phyloP scores from a whole-genome alignment of 2,888 invertebrate genomes.

The Thalpophila matura region DNA sequence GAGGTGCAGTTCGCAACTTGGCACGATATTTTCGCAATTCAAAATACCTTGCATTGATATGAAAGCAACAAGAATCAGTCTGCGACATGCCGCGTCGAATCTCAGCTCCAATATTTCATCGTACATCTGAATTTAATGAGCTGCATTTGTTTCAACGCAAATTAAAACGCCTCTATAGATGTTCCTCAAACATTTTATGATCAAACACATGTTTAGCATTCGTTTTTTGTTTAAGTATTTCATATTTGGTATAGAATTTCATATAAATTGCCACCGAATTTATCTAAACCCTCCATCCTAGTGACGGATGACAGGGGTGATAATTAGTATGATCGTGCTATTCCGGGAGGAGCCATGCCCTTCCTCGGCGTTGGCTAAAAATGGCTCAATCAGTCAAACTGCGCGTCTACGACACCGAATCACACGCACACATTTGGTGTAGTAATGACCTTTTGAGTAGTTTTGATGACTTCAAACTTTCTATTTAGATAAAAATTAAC shows the following conservation, averaged over 20 bases:
- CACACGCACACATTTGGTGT: constrained; percentile 72
- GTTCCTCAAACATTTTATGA: constrained; percentile 37
- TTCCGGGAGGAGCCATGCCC: constrained; percentile 77
- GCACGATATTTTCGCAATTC: constrained; percentile 16
- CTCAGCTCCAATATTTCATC: constrained; percentile 47
- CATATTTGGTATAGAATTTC: constrained; percentile 68
- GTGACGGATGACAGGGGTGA: constrained; percentile 82
- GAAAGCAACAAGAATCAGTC: constrained; percentile 43
- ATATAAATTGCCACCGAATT: constrained; percentile 79
- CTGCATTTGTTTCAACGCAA: constrained; percentile 59
- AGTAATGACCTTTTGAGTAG: constrained; percentile 66
- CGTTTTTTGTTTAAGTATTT: constrained; percentile 20
- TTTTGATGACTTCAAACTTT: constrained; percentile 44
- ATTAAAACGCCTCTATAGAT: constrained; percentile 54
- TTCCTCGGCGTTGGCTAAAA: constrained; percentile 81
- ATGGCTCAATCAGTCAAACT: constrained; percentile 89
- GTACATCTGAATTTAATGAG: constrained; percentile 61
- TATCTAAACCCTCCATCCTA: constrained; percentile 72
- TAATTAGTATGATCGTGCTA: constrained; percentile 87
- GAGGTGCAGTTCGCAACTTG: constrained; percentile 12
- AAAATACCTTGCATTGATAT: constrained; percentile 38
- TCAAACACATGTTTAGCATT: constrained; percentile 37
- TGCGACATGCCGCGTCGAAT: constrained; percentile 31
- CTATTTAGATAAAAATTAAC: background rate
- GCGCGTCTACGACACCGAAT: constrained; percentile 63